Percentiles rank a stretch among this genome's conserved stretches.
phyloP scores from a whole-genome alignment of 2,113 vertebrate genomes.

The Malurus alboscapulatus region DNA sequence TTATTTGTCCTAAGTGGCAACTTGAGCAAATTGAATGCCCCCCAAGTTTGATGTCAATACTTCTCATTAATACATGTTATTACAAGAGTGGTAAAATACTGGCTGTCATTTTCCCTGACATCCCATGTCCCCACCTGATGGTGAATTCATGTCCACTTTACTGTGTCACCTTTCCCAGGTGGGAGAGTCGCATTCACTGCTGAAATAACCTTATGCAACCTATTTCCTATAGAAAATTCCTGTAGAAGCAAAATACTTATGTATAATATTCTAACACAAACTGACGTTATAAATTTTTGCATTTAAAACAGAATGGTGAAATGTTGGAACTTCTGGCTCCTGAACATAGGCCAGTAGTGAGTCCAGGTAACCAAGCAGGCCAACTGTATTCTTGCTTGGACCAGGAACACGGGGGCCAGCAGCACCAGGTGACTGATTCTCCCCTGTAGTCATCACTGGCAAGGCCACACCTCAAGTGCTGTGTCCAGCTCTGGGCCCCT shows the following conservation, averaged over 20 bases:
- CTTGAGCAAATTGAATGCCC: background rate
- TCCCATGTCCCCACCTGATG: background rate
- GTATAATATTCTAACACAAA: background rate
- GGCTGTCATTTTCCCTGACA: background rate
- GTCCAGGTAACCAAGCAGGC: background rate
- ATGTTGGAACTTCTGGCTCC: background rate
- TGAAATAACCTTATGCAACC: background rate
- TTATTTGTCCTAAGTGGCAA: background rate
- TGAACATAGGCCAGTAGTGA: background rate
- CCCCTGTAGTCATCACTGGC: no score
- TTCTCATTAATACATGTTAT: background rate
- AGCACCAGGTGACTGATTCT: background rate
- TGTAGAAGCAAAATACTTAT: background rate
- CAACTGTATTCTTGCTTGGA: background rate
- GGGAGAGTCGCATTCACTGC: accelerated
- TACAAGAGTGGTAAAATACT: background rate
- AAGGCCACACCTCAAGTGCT: accelerated
- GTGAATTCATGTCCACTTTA: background rate
- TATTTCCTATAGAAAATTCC: background rate
- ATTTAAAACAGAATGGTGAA: background rate
- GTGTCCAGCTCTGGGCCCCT: background rate
- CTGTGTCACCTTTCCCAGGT: background rate
- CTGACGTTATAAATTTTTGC: background rate
- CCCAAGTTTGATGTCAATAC: background rate
- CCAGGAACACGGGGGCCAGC: background rate